phyloP scores from a whole-genome alignment of 1,140 invertebrate species.

The Calycopis cecrops region DNA sequence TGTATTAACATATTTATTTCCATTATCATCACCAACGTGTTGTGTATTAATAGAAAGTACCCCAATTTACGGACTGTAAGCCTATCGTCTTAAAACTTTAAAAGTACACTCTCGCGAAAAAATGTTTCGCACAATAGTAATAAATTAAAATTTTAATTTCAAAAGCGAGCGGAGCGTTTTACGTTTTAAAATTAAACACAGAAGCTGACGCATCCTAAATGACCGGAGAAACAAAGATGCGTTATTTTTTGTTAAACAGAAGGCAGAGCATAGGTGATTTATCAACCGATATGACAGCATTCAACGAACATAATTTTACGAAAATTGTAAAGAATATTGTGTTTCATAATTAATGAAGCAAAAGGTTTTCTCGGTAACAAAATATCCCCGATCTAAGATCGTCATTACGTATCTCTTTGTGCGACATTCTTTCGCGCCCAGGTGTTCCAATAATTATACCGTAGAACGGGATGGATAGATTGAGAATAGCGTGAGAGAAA shows the following conservation, averaged over 20 bases:
- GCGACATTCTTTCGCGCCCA: slow-evolving; percentile 72
- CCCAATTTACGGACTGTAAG: too few relatives aligned
- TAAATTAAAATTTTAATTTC: background rate
- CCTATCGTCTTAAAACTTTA: background rate
- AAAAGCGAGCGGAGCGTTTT: background rate
- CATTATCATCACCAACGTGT: too few relatives aligned
- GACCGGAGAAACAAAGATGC: slow-evolving; percentile 32
- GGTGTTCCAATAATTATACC: slow-evolving; percentile 72
- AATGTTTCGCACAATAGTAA: background rate
- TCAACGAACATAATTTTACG: slow-evolving; percentile 62
- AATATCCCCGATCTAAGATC: slow-evolving; percentile 70
- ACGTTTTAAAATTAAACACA: slow-evolving; percentile 29
- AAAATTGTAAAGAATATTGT: slow-evolving; percentile 70
- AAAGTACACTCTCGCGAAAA: background rate
- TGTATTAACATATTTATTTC: too few relatives aligned
- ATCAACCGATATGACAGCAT: slow-evolving; percentile 69
- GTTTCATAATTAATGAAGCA: slow-evolving; percentile 74
- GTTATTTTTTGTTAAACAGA: slow-evolving; percentile 43
- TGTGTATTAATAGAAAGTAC: too few relatives aligned
- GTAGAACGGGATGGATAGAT: slow-evolving; percentile 42
- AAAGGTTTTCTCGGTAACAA: slow-evolving; percentile 70
- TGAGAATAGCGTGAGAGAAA: slow-evolving; percentile 25
- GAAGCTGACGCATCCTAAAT: slow-evolving; percentile 26
- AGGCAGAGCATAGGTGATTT: slow-evolving; percentile 47
- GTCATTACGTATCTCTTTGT: slow-evolving; percentile 72